These are phyloP conservation scores for Lerista edwardsae DNA, from an alignment of 2,797 vertebrate species.

Conservation along the genomic window DNA sequence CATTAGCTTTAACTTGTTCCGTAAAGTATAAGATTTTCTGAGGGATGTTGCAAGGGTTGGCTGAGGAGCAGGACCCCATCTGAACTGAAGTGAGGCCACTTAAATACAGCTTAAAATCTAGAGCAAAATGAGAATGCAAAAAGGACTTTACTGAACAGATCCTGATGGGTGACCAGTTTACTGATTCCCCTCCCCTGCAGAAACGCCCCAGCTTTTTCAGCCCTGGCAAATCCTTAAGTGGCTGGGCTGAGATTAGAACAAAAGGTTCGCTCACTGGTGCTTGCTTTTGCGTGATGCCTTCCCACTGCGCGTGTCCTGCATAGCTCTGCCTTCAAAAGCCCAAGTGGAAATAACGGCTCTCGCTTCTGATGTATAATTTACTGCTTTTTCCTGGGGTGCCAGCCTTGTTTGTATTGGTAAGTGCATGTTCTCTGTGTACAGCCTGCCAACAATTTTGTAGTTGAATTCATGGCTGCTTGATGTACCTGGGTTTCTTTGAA, in stretches of 20 bases:
- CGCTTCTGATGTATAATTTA: constrained; percentile 68
- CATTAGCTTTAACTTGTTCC: neutral
- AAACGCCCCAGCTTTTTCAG: accelerated
- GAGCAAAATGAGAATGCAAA: neutral
- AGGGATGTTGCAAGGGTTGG: neutral
- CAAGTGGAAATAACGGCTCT: constrained; percentile 41
- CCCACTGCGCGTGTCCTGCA: neutral
- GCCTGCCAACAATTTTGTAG: constrained; percentile 43
- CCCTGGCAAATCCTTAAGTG: neutral
- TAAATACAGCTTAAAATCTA: accelerated
- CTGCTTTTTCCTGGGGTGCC: constrained; percentile 33
- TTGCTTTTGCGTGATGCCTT: constrained; percentile 38
- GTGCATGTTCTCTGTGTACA: constrained; percentile 46
- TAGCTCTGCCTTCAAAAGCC: constrained; percentile 42
- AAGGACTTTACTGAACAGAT: accelerated
- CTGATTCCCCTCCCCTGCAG: neutral
- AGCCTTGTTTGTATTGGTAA: constrained; percentile 65
- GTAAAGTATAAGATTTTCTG: neutral
- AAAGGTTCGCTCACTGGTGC: constrained; percentile 10
- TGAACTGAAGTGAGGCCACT: neutral
- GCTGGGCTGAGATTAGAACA: neutral
- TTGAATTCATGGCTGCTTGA: constrained; percentile 1
- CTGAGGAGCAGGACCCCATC: neutral
- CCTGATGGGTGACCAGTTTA: neutral
- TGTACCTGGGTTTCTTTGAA: constrained; percentile 53